Percentiles rank a stretch among this genome's conserved stretches.
These are phyloP conservation scores for Chydorus sphaericus DNA, from an alignment of 2,888 invertebrate species.

Conservation along the genomic window DNA sequence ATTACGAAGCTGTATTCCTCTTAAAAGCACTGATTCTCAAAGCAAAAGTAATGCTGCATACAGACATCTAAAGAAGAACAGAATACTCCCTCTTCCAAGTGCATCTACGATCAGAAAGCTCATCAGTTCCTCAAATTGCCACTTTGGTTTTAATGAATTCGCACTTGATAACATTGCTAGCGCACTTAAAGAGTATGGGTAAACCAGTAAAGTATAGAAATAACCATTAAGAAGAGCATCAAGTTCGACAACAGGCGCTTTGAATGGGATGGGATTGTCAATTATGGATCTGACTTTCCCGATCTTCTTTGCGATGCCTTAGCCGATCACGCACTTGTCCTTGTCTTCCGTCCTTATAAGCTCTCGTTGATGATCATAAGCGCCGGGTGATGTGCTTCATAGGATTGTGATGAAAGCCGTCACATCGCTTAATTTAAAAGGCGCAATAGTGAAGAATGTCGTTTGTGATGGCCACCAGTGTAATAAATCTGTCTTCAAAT, in stretches of 20 bases:
- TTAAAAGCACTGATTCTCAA: not conserved
- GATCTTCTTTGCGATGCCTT: not conserved
- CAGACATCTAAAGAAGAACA: not conserved
- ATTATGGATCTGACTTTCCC: not conserved
- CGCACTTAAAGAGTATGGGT: not conserved
- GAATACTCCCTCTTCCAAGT: not conserved
- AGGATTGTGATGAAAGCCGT: not conserved
- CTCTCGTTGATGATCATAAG: not conserved
- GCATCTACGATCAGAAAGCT: not conserved
- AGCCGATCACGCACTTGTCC: not conserved
- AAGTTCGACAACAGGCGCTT: not conserved
- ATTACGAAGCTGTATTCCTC: not conserved
- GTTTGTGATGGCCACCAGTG: not conserved
- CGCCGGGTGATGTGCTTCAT: not conserved
- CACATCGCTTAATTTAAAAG: not conserved
- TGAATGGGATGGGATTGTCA: not conserved
- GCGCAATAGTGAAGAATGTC: not conserved
- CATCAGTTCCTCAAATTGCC: not conserved
- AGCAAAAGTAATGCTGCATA: not conserved
- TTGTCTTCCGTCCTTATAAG: not conserved
- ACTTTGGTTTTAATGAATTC: not conserved
- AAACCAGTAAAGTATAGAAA: not conserved
- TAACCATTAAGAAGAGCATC: not conserved
- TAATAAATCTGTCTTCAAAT: not conserved
- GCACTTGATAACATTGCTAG: not conserved